A percentile compares a stretch with the other conserved stretches of the same genome.
Evolutionary conservation across 1,140 invertebrate genomes (phyloP).

Genomic region (Papilio machaon): DNA sequence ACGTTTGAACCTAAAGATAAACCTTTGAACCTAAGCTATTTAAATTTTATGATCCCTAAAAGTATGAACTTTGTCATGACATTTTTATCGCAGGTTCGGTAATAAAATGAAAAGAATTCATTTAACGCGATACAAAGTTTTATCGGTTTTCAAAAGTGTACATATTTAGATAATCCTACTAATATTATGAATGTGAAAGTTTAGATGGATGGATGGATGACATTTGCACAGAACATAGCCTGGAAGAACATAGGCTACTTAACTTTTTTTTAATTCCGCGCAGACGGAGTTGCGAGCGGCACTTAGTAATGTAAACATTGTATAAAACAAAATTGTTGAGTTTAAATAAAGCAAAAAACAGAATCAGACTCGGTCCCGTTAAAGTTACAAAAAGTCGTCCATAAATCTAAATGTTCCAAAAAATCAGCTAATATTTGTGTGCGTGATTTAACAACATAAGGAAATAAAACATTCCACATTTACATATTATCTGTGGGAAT

Average conservation of each 20-base stretch:
- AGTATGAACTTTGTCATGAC: background rate
- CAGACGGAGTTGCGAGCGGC: too few relatives aligned
- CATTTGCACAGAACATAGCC: too few relatives aligned
- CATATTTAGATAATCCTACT: background rate
- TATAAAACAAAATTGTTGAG: background rate
- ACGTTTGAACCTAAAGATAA: conserved; percentile 20
- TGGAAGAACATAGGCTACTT: too few relatives aligned
- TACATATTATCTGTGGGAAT: conserved; percentile 42
- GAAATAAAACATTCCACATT: conserved; percentile 39
- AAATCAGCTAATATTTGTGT: conserved; percentile 32
- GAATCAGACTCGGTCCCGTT: background rate
- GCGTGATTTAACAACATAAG: conserved; percentile 38
- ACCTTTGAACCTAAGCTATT: conserved; percentile 3
- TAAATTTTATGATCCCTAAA: conserved; percentile 4
- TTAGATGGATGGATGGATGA: too few relatives aligned
- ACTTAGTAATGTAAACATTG: background rate
- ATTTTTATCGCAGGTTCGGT: background rate
- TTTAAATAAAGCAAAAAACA: background rate
- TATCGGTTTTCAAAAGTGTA: background rate
- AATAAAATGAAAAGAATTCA: background rate
- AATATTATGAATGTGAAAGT: too few relatives aligned
- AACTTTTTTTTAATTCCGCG: too few relatives aligned
- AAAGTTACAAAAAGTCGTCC: conserved; percentile 23
- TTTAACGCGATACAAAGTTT: background rate
- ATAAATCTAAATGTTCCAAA: conserved; percentile 29